Conservation (phyloP, 1,140 invertebrate genomes). For the Eubasilissa regina region DNA sequence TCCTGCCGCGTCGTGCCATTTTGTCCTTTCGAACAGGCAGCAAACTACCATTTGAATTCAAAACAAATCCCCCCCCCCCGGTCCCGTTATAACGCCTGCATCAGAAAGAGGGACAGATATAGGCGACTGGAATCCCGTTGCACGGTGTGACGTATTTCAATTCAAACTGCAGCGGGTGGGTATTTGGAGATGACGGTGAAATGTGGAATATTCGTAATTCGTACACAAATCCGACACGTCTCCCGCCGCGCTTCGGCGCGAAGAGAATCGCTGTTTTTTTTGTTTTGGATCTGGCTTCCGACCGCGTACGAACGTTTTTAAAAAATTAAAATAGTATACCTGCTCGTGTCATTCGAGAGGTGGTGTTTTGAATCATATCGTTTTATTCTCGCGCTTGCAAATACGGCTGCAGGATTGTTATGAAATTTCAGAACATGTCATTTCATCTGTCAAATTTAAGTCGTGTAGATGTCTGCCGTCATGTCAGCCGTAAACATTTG, state of each 20-base stretch:
- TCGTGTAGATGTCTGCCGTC: too few relatives aligned
- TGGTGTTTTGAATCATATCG: too few relatives aligned
- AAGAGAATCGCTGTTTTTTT: neutral
- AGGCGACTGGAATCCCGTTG: conserved; percentile 8
- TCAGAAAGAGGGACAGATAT: conserved; percentile 14
- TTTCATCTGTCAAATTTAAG: too few relatives aligned
- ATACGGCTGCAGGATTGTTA: too few relatives aligned
- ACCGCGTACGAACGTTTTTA: neutral
- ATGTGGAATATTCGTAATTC: neutral
- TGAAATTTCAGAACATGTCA: too few relatives aligned
- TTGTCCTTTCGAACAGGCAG: neutral
- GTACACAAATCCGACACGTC: conserved; percentile 1
- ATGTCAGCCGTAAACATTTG: too few relatives aligned
- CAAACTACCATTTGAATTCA: conserved; percentile 23
- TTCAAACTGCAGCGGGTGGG: conserved; percentile 21
- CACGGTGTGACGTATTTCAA: conserved; percentile 1
- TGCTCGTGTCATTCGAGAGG: too few relatives aligned
- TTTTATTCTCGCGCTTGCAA: too few relatives aligned
- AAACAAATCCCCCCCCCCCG: conserved; percentile 47
- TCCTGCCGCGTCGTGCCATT: neutral
- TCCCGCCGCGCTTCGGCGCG: conserved; percentile 3
- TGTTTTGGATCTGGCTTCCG: neutral
- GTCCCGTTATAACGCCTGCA: conserved; percentile 42
- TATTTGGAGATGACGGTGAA: neutral
- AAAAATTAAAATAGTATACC: too few relatives aligned